phyloP scores from a whole-genome alignment of 2,797 vertebrate species.

The Sebastes itinus region DNA sequence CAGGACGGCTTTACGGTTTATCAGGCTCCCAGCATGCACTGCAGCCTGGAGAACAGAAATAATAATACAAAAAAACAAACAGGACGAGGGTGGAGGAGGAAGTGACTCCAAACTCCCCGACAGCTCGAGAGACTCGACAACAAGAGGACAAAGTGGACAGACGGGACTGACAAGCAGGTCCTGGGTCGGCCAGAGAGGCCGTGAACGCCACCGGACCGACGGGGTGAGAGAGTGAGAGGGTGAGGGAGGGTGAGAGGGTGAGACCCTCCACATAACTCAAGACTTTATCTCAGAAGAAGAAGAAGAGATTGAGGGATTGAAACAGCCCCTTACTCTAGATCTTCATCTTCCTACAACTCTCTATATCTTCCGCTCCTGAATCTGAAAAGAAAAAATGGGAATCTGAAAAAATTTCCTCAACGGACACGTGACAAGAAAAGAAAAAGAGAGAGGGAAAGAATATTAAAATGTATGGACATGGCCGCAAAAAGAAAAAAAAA shows the following conservation, averaged over 20 bases:
- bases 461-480: constrained; percentile 62
- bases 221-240: neutral
- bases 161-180: constrained; percentile 61
- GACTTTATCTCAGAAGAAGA: constrained; percentile 20
- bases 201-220: constrained; percentile 34
- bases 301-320: constrained; percentile 33
- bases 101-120: constrained; percentile 37
- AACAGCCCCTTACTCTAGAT: constrained; percentile 80
- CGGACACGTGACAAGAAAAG: constrained; percentile 49
- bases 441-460: constrained; percentile 60
- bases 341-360: constrained; percentile 82
- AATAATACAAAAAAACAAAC: constrained; percentile 12
- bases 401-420: constrained; percentile 29
- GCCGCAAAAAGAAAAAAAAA: constrained; percentile 30
- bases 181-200: constrained; percentile 28
- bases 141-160: constrained; percentile 55
- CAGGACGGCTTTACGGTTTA: constrained; percentile 7
- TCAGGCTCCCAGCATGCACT: constrained; percentile 62
- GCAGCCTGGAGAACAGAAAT: constrained; percentile 53
- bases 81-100: constrained; percentile 58
- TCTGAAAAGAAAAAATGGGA: constrained; percentile 70
- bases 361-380: constrained; percentile 80
- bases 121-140: constrained; percentile 52
- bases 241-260: neutral
- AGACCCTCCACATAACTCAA: constrained; percentile 29